phyloP scores from a whole-genome alignment of 2,888 invertebrate genomes.

The Noctua fimbriata region DNA sequence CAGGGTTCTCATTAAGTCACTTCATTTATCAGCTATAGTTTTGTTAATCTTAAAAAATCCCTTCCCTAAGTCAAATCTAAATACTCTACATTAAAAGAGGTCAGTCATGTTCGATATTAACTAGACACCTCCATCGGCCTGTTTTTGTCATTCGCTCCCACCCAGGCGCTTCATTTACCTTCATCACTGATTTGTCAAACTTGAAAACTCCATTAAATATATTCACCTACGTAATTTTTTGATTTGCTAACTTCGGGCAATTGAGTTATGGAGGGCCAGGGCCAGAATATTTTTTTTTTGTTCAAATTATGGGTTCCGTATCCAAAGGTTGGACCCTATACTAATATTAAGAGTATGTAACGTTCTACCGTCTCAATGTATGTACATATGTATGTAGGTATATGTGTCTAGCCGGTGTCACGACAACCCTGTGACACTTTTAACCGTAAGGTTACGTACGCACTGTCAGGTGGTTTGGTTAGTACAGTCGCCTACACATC shows the following conservation, averaged over 20 bases:
- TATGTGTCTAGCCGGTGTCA: background rate
- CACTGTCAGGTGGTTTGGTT: background rate
- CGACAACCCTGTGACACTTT: background rate
- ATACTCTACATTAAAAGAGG: background rate
- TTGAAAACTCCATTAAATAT: constrained; percentile 44
- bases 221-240: constrained; percentile 27
- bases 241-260: constrained; percentile 24
- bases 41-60: no score
- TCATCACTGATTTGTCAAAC: constrained; percentile 58
- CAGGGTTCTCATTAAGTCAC: background rate
- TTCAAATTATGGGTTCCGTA: background rate
- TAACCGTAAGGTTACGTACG: background rate
- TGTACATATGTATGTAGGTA: background rate
- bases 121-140: constrained; percentile 16
- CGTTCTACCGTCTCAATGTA: background rate
- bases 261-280: constrained; percentile 16
- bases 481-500: background rate
- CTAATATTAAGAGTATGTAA: background rate
- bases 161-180: constrained; percentile 49
- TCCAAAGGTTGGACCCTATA: background rate
- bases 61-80: background rate
- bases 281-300: background rate
- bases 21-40: background rate
- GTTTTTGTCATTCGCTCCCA: constrained; percentile 27
- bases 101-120: constrained; percentile 1